phyloP scores from a whole-genome alignment of 2,888 invertebrate genomes.

The Hirtodrosophila confusa region DNA sequence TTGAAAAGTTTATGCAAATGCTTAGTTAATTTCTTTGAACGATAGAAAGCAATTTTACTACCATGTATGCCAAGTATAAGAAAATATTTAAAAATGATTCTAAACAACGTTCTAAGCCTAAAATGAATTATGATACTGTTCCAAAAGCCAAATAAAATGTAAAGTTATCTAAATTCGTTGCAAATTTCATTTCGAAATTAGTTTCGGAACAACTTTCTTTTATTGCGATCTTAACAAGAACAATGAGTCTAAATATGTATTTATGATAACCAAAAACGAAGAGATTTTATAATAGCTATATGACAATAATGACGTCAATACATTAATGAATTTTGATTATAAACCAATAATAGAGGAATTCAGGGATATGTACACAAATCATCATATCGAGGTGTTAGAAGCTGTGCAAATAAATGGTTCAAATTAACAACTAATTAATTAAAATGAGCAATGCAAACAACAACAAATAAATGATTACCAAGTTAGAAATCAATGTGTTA shows the following conservation, averaged over 20 bases:
- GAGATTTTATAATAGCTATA: too few species aligned
- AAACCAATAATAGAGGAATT: background rate
- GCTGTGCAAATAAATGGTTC: slow-evolving; percentile 1
- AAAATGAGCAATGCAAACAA: slow-evolving; percentile 20
- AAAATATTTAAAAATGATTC: slow-evolving; percentile 9
- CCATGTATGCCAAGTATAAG: slow-evolving; percentile 20
- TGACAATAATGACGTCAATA: slow-evolving; percentile 1
- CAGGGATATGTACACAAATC: background rate
- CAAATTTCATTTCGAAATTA: background rate
- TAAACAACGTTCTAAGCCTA: slow-evolving; percentile 12
- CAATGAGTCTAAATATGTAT: slow-evolving; percentile 2
- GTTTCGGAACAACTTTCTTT: slow-evolving; percentile 16
- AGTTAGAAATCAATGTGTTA: slow-evolving; percentile 18
- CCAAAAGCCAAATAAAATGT: background rate
- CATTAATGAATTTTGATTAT: background rate
- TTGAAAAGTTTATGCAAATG: slow-evolving; percentile 52
- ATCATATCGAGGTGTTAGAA: slow-evolving; percentile 6
- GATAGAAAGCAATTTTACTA: slow-evolving; percentile 29
- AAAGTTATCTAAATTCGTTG: background rate
- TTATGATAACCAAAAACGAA: background rate
- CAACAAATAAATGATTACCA: slow-evolving; percentile 14
- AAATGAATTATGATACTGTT: slow-evolving; percentile 32
- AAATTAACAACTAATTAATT: slow-evolving; percentile 15
- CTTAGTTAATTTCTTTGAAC: slow-evolving; percentile 36
- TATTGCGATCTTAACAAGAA: slow-evolving; percentile 9